These are phyloP conservation scores for Nannospalax galili DNA, from an alignment of 2,113 vertebrate genomes.

Conservation along the genomic window DNA sequence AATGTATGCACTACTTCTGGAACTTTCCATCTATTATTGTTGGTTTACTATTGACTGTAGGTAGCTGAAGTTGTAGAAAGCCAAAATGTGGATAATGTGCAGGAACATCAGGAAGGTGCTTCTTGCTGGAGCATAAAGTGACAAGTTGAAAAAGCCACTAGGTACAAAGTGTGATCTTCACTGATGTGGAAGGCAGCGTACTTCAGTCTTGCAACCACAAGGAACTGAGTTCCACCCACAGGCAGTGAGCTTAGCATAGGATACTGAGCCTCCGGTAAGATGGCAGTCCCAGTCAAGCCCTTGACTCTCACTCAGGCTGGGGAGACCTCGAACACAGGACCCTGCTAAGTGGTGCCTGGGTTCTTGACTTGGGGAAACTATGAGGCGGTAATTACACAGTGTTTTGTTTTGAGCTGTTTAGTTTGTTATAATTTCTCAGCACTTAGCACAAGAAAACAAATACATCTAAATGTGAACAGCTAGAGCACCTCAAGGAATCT, in stretches of 20 bases:
- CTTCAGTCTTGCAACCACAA: background rate
- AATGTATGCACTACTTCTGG: background rate
- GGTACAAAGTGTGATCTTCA: background rate
- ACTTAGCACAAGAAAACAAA: background rate
- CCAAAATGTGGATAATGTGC: background rate
- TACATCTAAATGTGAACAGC: background rate
- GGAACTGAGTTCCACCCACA: background rate
- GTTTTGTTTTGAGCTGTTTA: background rate
- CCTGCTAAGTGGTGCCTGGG: background rate
- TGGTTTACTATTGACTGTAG: background rate
- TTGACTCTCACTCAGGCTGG: background rate
- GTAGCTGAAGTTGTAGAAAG: background rate
- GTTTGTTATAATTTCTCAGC: background rate
- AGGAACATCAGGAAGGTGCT: background rate
- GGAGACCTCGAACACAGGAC: background rate
- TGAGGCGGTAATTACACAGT: background rate
- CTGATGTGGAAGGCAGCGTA: background rate
- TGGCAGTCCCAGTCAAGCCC: fast-evolving
- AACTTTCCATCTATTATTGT: background rate
- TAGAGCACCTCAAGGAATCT: background rate
- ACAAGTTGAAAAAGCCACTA: background rate
- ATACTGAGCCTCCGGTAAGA: background rate
- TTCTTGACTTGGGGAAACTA: background rate
- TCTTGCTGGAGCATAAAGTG: background rate
- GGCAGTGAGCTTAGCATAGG: background rate